Percentiles rank a stretch among this genome's conserved stretches.
These are phyloP conservation scores for Homarus gammarus DNA, from an alignment of 2,888 invertebrate genomes.

Conservation along the genomic window DNA sequence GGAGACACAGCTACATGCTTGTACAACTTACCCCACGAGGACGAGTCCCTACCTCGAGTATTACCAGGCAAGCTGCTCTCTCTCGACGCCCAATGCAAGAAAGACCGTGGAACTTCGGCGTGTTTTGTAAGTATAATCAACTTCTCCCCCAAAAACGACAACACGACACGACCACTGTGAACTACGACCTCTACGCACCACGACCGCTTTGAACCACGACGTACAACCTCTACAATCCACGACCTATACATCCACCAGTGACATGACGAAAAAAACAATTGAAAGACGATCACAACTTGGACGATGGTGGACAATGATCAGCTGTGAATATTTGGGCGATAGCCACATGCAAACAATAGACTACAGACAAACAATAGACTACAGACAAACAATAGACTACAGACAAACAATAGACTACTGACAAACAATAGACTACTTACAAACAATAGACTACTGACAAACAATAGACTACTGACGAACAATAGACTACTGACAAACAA, in stretches of 20 bases:
- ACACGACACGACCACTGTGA: neutral
- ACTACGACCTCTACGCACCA: too few relatives aligned
- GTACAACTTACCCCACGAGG: conserved; percentile 95
- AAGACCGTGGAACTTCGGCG: conserved; percentile 93
- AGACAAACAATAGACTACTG: neutral
- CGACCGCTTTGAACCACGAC: too few relatives aligned
- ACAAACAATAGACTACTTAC: neutral
- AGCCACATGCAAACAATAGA: too few relatives aligned
- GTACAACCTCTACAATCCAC: too few relatives aligned
- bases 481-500: neutral
- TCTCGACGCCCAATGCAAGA: conserved; percentile 94
- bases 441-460: neutral
- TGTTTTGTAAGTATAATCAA: conserved; percentile 83
- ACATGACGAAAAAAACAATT: too few relatives aligned
- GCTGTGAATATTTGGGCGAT: too few relatives aligned
- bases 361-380: too few relatives aligned
- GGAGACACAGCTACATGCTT: conserved; percentile 96
- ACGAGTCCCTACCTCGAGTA: conserved; percentile 92
- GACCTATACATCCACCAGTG: too few relatives aligned
- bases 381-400: neutral
- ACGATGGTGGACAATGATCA: too few relatives aligned
- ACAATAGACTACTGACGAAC: neutral
- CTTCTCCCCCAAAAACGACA: too few relatives aligned
- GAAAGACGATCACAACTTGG: too few relatives aligned
- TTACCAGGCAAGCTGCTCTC: conserved; percentile 93